These are phyloP conservation scores for Poecile montanus DNA, from an alignment of 2,797 vertebrate genomes.

Conservation along the genomic window DNA sequence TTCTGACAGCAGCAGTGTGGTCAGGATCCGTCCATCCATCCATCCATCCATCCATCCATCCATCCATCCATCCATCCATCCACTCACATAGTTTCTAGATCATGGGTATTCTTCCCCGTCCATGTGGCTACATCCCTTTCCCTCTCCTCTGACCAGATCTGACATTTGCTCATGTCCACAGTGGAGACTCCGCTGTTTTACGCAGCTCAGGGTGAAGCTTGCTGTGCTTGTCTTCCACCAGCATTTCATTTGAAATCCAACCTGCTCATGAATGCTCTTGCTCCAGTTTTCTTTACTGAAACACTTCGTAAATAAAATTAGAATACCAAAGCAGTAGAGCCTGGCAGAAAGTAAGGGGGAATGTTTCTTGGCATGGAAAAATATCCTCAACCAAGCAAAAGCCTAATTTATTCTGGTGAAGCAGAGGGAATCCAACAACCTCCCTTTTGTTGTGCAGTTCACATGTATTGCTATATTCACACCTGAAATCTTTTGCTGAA, in stretches of 20 bases:
- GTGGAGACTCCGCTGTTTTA: neutral
- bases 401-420: neutral
- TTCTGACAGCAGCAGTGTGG: neutral
- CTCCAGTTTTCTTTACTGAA: neutral
- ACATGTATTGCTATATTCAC: neutral
- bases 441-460: neutral
- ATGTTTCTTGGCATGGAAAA: neutral
- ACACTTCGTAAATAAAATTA: neutral
- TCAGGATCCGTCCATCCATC: neutral
- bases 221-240: neutral
- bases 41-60: neutral
- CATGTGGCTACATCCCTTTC: neutral
- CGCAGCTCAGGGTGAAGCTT: neutral
- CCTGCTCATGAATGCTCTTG: neutral
- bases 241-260: neutral
- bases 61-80: neutral
- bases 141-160: neutral
- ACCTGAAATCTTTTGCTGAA: neutral
- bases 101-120: fast-evolving
- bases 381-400: neutral
- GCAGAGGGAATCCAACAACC: neutral
- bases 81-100: neutral
- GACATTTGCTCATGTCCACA: fast-evolving
- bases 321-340: neutral
- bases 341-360: neutral